These are phyloP conservation scores for Theonella swinhoei DNA, from an alignment of 37 sponge, comb jelly and placozoan genomes.

Conservation along the genomic window DNA sequence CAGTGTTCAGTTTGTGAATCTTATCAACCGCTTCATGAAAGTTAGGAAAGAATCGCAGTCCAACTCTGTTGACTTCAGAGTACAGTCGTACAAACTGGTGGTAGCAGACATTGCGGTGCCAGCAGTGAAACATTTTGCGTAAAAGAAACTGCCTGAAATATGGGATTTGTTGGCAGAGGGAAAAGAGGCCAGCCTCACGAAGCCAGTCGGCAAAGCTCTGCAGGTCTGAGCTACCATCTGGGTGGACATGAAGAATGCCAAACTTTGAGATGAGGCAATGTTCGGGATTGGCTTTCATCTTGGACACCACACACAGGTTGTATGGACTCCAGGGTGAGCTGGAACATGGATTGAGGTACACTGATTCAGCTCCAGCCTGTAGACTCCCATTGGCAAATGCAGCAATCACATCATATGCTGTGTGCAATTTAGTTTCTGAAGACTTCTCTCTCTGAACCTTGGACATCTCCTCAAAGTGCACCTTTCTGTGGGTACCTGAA, in stretches of 20 bases:
- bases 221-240: slow-evolving; percentile 59
- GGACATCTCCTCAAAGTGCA: not conserved
- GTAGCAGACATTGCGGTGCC: slow-evolving; percentile 55
- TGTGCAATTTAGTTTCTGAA: slow-evolving; percentile 2
- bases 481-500: not conserved
- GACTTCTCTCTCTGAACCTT: not conserved
- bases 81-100: slow-evolving; percentile 23
- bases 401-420: slow-evolving; percentile 59
- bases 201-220: slow-evolving; percentile 82
- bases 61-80: not conserved
- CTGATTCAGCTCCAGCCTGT: slow-evolving; percentile 37
- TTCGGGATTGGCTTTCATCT: slow-evolving; percentile 52
- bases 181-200: slow-evolving; percentile 67
- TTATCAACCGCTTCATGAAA: slow-evolving; percentile 44
- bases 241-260: slow-evolving; percentile 74
- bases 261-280: slow-evolving; percentile 82
- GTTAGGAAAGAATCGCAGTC: slow-evolving; percentile 37
- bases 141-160: slow-evolving; percentile 61
- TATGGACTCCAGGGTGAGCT: slow-evolving; percentile 68
- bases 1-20: slow-evolving; percentile 44
- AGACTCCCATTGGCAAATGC: slow-evolving; percentile 70
- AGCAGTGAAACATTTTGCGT: slow-evolving; percentile 50
- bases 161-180: slow-evolving; percentile 47
- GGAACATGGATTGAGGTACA: slow-evolving; percentile 67
- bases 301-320: slow-evolving; percentile 56